phyloP scores from a whole-genome alignment of 2,797 vertebrate species.

The Pantherophis vulpinus region DNA sequence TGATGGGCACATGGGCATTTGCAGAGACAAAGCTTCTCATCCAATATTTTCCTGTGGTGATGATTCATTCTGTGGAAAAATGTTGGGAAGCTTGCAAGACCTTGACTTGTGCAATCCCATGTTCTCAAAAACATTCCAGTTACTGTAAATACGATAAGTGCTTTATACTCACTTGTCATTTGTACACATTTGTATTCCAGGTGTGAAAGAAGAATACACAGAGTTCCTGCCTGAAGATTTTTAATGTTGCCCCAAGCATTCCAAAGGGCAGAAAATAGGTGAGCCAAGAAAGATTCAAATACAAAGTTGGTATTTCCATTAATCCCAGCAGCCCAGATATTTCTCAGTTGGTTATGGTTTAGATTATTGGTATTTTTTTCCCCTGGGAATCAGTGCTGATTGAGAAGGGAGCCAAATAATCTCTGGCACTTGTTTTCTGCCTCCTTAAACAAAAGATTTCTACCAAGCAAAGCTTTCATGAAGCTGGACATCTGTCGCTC shows the following conservation, averaged over 20 bases:
- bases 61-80: background rate
- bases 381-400: conserved; percentile 70
- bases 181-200: background rate
- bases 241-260: background rate
- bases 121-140: accelerated
- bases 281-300: background rate
- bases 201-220: background rate
- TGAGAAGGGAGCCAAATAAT: conserved; percentile 56
- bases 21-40: background rate
- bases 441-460: conserved; percentile 65
- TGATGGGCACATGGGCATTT: background rate
- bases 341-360: conserved; percentile 63
- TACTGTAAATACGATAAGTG: background rate
- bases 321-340: conserved; percentile 65
- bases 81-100: background rate
- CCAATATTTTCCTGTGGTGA: background rate
- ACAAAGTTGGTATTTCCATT: background rate
- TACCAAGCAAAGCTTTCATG: conserved; percentile 70
- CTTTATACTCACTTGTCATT: background rate
- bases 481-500: conserved; percentile 87
- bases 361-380: conserved; percentile 58
- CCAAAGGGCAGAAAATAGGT: conserved; percentile 36
- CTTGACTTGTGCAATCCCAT: background rate
- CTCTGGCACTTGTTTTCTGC: conserved; percentile 58
- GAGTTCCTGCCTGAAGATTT: background rate